Evolutionary conservation across 2,888 invertebrate species (phyloP), one percentile per base, ranked within the genome.

Genomic region (Ormyrus thymus): DNA sequence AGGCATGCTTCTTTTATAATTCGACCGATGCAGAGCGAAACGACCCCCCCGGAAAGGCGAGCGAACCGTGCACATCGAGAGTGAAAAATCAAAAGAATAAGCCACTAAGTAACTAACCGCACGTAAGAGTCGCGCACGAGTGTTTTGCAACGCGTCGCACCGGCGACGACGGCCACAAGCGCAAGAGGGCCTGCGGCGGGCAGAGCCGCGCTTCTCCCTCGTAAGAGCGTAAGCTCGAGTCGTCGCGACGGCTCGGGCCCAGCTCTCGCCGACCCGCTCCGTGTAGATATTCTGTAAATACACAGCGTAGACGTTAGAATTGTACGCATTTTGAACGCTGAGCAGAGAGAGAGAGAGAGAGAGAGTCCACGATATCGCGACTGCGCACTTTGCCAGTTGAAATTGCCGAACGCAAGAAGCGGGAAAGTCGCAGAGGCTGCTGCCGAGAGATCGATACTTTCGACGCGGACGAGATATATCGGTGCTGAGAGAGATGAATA

Each of bases 281-380:
- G 13, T 78, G 68, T 73, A 78, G 66, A 78, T 78, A 68, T n/a
- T 73, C 50, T 73, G 61, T 78, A 72, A 72, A 78, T 78, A 72
- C 29, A 64, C 56, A 46, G 29, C 29, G 9, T 73, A 64, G 73
- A 48, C 10, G 51, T 61, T 58, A 43, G 66, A 15, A 15, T 53
- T 5, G 11, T 71, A 58, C 55, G 29, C 46, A 64, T 69, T 55
- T 51, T 68, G 50, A 15, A 29, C 29, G 29, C 4, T 3, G 1
- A 29, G 29, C 29, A 29, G 29, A 29, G 29, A n/a, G n/a, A 59
- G 45, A n/a, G n/a, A n/a, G n/a, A n/a, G n/a, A n/a, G n/a, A n/a
- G n/a, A n/a, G n/a, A n/a, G n/a, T n/a, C n/a, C n/a, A n/a, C n/a
- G 51, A 55, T 1, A 29, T 65, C 58, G 50, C 66, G 58, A 55